Percentiles rank a stretch among this genome's conserved stretches.
Conservation (phyloP, 2,113 vertebrate species). For the Esox niger region DNA sequence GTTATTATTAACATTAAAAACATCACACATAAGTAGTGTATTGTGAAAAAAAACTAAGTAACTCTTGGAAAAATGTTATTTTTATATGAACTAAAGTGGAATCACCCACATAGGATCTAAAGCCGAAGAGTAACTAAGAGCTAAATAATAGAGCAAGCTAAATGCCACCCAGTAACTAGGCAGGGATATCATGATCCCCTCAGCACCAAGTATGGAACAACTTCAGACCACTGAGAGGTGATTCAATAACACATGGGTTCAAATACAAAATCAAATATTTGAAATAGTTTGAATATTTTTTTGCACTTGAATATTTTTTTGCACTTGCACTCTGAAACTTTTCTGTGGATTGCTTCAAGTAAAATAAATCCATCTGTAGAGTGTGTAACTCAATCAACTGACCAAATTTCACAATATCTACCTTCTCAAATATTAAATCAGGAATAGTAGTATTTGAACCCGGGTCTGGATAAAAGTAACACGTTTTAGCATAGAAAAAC, state of each 20-base stretch:
- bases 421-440: too few species aligned
- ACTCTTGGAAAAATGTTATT: slow-evolving; percentile 38
- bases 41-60: slow-evolving; percentile 23
- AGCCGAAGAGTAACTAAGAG: slow-evolving; percentile 9
- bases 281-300: too few species aligned
- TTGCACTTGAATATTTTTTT: too few species aligned
- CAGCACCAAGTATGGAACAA: background rate
- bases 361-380: too few species aligned
- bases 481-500: too few species aligned
- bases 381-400: too few species aligned
- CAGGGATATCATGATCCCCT: background rate
- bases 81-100: slow-evolving; percentile 32
- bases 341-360: too few species aligned
- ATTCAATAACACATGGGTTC: background rate
- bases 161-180: background rate
- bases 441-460: too few species aligned
- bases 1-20: slow-evolving; percentile 24
- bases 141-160: background rate
- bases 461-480: background rate
- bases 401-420: too few species aligned
- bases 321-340: too few species aligned
- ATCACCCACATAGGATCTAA: slow-evolving; percentile 22
- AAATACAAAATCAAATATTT: too few species aligned
- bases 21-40: slow-evolving; percentile 32
- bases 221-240: background rate